Conservation (phyloP, 2,888 invertebrate genomes). For the Hypomecis atomaria region DNA sequence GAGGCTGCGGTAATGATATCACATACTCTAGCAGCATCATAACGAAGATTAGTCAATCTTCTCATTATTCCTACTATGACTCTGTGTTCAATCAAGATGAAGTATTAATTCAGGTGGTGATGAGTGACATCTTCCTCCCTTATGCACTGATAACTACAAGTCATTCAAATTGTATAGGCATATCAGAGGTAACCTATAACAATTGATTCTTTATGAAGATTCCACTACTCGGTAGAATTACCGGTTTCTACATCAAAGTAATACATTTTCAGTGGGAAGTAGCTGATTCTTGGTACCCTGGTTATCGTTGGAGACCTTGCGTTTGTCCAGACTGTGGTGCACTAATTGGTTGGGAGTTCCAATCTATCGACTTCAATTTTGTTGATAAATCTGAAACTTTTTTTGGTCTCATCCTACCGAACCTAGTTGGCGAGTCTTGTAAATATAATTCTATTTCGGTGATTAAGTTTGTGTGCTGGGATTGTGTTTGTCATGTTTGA, state of each 20-base stretch:
- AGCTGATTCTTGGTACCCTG: conserved; percentile 84
- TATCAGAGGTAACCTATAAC: conserved; percentile 60
- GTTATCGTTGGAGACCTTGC: conserved; percentile 84
- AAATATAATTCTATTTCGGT: conserved; percentile 54
- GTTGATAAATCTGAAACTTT: conserved; percentile 50
- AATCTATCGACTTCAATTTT: conserved; percentile 57
- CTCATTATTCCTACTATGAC: conserved; percentile 58
- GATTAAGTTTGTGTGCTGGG: conserved; percentile 40
- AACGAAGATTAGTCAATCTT: conserved; percentile 52
- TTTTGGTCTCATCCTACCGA: conserved; percentile 61
- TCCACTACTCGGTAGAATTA: background rate
- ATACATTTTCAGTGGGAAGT: conserved; percentile 77
- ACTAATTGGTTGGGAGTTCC: conserved; percentile 84
- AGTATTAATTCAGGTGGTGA: conserved; percentile 61
- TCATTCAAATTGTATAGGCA: conserved; percentile 56
- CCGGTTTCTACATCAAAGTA: background rate
- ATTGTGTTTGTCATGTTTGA: conserved; percentile 36
- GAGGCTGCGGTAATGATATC: conserved; percentile 61
- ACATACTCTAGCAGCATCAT: conserved; percentile 54
- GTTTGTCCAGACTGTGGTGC: conserved; percentile 83
- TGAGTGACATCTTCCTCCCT: conserved; percentile 54
- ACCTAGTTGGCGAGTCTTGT: conserved; percentile 66
- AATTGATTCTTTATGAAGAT: background rate
- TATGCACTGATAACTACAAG: conserved; percentile 60
- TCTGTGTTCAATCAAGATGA: conserved; percentile 58